Conservation (phyloP, 2,113 vertebrate species). For the Lethenteron camtschaticum region DNA sequence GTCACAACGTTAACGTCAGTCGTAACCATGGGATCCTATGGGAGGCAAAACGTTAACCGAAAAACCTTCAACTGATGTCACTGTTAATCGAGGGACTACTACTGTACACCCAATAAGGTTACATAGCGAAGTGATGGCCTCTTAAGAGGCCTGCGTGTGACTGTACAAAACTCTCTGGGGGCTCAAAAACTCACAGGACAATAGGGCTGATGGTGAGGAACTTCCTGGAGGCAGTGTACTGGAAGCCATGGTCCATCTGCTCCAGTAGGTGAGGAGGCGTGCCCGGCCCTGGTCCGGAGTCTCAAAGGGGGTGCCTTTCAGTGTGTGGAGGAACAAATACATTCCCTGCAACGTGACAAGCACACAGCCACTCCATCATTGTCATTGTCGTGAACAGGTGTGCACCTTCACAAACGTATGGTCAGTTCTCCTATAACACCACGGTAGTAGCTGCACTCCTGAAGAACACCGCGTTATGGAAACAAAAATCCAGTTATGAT, state of each 20-base stretch:
- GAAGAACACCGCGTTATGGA: too few relatives aligned
- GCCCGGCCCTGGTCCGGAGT: constrained; percentile 85
- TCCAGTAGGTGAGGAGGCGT: constrained; percentile 79
- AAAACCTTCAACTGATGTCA: too few relatives aligned
- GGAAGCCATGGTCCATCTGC: constrained; percentile 91
- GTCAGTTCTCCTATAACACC: too few relatives aligned
- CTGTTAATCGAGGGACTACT: too few relatives aligned
- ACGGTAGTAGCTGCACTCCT: too few relatives aligned
- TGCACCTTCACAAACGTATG: too few relatives aligned
- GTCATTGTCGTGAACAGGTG: too few relatives aligned
- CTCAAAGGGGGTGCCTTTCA: constrained; percentile 88
- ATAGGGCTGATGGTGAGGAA: constrained; percentile 93
- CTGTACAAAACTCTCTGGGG: not conserved
- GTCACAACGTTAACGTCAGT: too few relatives aligned
- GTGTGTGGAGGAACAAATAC: constrained; percentile 84
- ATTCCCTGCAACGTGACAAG: constrained; percentile 36
- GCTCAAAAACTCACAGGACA: constrained; percentile 44
- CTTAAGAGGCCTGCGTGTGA: not conserved
- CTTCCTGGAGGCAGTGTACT: constrained; percentile 81
- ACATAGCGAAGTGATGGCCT: not conserved
- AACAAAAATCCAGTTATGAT: too few relatives aligned
- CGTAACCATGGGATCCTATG: too few relatives aligned
- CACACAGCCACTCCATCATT: too few relatives aligned
- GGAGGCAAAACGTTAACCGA: too few relatives aligned
- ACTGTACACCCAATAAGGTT: not conserved